Evolutionary conservation across 2,888 invertebrate species (phyloP).

Genomic region (Megamerina dolium): DNA sequence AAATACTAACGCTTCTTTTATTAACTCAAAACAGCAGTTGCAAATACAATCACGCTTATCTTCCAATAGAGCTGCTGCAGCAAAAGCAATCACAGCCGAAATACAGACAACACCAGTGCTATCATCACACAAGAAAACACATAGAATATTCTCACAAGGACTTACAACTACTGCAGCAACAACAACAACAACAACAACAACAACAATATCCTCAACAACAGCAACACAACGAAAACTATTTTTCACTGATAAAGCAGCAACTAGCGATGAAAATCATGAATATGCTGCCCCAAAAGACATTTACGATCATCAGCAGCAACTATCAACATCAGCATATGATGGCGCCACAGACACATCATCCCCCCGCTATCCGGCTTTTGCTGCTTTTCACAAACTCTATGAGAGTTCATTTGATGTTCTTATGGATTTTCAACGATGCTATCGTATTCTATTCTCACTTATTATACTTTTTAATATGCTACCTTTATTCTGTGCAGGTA

Average conservation of each 20-base stretch:
- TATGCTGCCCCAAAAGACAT: too few species aligned
- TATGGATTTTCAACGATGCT: conserved; percentile 42
- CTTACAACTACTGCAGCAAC: conserved; percentile 11
- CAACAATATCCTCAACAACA: conserved; percentile 13
- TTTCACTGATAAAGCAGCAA: too few species aligned
- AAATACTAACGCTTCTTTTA: too few species aligned
- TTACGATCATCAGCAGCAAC: too few species aligned
- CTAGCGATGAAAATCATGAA: too few species aligned
- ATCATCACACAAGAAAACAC: conserved; percentile 12
- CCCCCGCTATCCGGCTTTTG: too few species aligned
- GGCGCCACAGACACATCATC: too few species aligned
- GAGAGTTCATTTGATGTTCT: conserved; percentile 28
- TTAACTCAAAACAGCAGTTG: too few species aligned
- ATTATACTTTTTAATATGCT: conserved; percentile 49
- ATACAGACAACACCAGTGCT: neutral
- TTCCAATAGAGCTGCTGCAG: conserved; percentile 33
- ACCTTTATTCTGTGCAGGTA: conserved; percentile 50
- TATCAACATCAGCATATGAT: too few species aligned
- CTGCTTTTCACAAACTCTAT: too few species aligned
- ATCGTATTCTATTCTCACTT: conserved; percentile 44
- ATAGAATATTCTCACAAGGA: too few species aligned
- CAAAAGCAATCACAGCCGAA: conserved; percentile 13
- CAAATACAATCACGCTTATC: conserved; percentile 41
- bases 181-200: conserved; percentile 13
- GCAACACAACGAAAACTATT: conserved; percentile 28